Evolutionary conservation across 2,888 invertebrate genomes (phyloP).

Genomic region (Drosophila kokeensis): DNA sequence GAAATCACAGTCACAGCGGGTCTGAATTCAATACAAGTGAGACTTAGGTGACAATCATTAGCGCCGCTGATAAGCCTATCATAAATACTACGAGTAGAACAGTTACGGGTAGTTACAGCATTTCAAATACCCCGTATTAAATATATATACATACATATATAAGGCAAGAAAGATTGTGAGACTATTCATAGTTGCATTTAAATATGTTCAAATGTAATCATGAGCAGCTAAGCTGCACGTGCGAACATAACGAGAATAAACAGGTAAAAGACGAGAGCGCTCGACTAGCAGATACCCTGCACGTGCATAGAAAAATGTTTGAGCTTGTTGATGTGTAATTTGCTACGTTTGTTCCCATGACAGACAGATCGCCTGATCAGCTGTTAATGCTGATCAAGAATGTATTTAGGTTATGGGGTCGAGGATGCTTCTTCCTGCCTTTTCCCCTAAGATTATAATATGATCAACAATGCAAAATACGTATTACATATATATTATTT

Average conservation of each 20-base stretch:
- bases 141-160: too few species aligned
- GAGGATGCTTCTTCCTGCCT: not conserved
- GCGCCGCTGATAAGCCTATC: conserved; percentile 40
- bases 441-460: not conserved
- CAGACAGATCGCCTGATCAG: not conserved
- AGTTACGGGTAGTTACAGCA: conserved; percentile 4
- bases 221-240: not conserved
- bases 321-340: not conserved
- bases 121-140: not conserved
- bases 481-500: not conserved
- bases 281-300: not conserved
- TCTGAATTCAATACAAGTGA: conserved; percentile 4
- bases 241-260: not conserved
- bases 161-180: not conserved
- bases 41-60: conserved; percentile 16
- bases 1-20: conserved; percentile 39
- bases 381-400: not conserved
- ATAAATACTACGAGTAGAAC: conserved; percentile 2
- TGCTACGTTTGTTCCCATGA: not conserved
- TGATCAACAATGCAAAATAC: not conserved
- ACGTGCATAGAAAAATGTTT: not conserved
- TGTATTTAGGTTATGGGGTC: not conserved
- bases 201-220: not conserved
- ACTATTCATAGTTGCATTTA: not conserved
- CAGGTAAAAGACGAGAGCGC: not conserved